A percentile compares a stretch with the other conserved stretches of the same genome.
phyloP scores from a whole-genome alignment of 64 coral and sea anemone species.

The Montipora cactus region DNA sequence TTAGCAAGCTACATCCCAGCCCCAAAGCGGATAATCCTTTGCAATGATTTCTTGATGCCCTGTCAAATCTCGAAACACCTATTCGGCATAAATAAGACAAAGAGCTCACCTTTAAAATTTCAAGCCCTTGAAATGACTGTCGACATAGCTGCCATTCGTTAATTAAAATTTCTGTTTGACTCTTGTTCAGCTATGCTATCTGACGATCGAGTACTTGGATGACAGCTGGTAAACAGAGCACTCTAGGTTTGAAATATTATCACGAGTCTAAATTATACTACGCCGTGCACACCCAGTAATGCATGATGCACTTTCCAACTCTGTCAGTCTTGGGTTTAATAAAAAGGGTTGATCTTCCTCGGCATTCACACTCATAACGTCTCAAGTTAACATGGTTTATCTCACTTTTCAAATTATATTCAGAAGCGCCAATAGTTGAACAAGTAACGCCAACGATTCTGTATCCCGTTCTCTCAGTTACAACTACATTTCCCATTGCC shows the following conservation, averaged over 20 bases:
- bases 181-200: background rate
- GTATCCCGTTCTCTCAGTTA: background rate
- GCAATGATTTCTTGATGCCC: no score
- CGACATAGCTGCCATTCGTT: no score
- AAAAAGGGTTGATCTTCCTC: constrained; percentile 1
- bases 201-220: background rate
- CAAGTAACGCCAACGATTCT: constrained; percentile 40
- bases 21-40: no score
- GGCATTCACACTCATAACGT: constrained; percentile 42
- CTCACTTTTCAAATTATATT: constrained; percentile 41
- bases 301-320: background rate
- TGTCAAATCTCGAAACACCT: no score
- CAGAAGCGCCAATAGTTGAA: constrained; percentile 18
- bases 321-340: background rate
- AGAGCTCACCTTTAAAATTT: no score
- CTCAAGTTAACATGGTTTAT: background rate
- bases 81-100: no score
- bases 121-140: no score
- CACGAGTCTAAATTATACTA: background rate
- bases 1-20: no score
- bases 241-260: background rate
- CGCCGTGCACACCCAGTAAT: constrained; percentile 62
- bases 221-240: background rate
- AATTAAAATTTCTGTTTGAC: background rate
- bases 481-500: constrained; percentile 4